Evolutionary conservation across 1,140 invertebrate genomes (phyloP).

Genomic region (Penaeus vannamei): DNA sequence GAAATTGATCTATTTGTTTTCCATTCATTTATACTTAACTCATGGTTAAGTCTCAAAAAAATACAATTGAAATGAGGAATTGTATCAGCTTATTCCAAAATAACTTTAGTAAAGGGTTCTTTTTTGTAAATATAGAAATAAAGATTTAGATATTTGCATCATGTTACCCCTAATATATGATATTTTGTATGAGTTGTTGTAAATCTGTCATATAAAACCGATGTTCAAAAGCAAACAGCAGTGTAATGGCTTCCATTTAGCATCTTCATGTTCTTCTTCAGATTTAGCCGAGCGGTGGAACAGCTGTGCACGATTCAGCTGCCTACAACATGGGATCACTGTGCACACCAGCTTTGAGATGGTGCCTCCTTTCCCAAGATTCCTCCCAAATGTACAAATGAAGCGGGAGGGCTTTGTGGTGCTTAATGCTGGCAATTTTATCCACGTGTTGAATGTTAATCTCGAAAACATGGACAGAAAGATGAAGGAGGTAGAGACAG

Average conservation of each 20-base stretch:
- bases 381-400: conserved; percentile 77
- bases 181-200: no score
- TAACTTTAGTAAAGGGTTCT: no score
- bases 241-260: background rate
- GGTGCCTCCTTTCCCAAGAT: conserved; percentile 79
- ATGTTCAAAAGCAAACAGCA: no score
- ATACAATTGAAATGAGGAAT: no score
- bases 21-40: no score
- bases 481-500: conserved; percentile 51
- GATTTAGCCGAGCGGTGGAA: conserved; percentile 78
- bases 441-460: conserved; percentile 78
- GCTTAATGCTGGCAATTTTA: conserved; percentile 82
- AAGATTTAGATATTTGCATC: no score
- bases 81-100: no score
- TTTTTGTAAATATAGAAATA: no score
- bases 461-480: conserved; percentile 71
- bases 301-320: conserved; percentile 76
- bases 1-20: no score
- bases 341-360: conserved; percentile 81
- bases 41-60: no score
- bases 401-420: conserved; percentile 79
- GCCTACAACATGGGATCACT: conserved; percentile 79
- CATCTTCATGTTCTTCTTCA: conserved; percentile 66
- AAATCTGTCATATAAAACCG: no score
- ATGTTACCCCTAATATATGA: no score